Evolutionary conservation across 2,888 invertebrate species (phyloP).

Genomic region (Embidobia sp.): DNA sequence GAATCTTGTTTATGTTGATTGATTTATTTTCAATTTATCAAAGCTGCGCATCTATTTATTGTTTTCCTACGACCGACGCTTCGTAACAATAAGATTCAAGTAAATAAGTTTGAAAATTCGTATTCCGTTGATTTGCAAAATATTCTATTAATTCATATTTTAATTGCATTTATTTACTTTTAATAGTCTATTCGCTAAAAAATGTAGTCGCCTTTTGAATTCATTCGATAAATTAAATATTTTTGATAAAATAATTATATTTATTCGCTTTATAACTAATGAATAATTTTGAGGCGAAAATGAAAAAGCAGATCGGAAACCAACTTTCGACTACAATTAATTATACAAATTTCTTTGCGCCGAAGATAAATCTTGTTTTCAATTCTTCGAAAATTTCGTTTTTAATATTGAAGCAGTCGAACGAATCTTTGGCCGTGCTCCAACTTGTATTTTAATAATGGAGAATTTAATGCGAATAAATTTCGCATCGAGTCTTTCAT

Average conservation of each 20-base stretch:
- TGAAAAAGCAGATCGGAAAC: background rate
- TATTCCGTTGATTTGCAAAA: too few relatives aligned
- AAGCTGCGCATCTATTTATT: constrained; percentile 30
- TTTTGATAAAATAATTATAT: too few relatives aligned
- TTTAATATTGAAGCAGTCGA: constrained; percentile 28
- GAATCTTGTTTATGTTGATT: constrained; percentile 48
- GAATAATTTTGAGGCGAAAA: background rate
- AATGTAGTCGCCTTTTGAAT: too few relatives aligned
- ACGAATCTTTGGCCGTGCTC: constrained; percentile 28
- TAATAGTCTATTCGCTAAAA: too few relatives aligned
- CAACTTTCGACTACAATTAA: background rate
- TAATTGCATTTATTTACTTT: too few relatives aligned
- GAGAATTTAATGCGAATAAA: constrained; percentile 34
- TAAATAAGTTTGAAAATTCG: constrained; percentile 18
- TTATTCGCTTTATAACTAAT: too few relatives aligned
- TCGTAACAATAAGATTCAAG: constrained; percentile 18
- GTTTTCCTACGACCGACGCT: constrained; percentile 22
- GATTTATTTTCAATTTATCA: constrained; percentile 34
- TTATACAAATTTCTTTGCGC: constrained; percentile 10
- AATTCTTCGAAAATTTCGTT: constrained; percentile 30
- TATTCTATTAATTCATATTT: too few relatives aligned
- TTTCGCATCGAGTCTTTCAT: constrained; percentile 1
- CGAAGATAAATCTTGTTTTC: constrained; percentile 35
- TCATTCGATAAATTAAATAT: background rate
- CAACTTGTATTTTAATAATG: constrained; percentile 46